Percentiles rank a stretch among this genome's conserved stretches.
phyloP scores from a whole-genome alignment of 1,140 invertebrate genomes.

The Aphidius ervi region DNA sequence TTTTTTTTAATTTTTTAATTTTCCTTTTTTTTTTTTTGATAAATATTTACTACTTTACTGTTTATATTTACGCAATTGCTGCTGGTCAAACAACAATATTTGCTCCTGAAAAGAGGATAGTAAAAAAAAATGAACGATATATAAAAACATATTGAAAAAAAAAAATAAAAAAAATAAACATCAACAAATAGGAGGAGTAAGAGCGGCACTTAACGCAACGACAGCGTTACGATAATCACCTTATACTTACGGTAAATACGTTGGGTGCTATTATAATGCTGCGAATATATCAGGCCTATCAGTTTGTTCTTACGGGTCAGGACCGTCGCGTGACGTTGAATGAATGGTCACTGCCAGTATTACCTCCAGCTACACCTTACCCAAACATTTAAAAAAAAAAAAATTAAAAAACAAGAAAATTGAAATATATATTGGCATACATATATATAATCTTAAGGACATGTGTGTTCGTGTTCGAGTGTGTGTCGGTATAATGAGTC shows the following conservation, averaged over 20 bases:
- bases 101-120: background rate
- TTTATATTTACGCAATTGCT: too few relatives aligned
- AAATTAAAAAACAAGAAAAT: background rate
- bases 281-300: slow-evolving; percentile 2
- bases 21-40: background rate
- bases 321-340: slow-evolving; percentile 4
- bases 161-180: slow-evolving; percentile 7
- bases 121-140: background rate
- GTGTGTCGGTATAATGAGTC: too few relatives aligned
- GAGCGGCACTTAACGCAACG: slow-evolving; percentile 7
- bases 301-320: background rate
- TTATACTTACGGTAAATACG: slow-evolving; percentile 16
- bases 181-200: background rate
- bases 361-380: too few relatives aligned
- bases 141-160: background rate
- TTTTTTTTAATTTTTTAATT: background rate
- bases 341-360: background rate
- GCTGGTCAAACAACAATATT: too few relatives aligned
- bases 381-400: too few relatives aligned
- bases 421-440: background rate
- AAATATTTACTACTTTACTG: background rate
- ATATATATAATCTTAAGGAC: background rate
- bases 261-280: slow-evolving; percentile 14
- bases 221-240: slow-evolving; percentile 16
- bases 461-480: too few relatives aligned